Evolutionary conservation across 2,113 vertebrate genomes (phyloP).

Genomic region (Struthidea cinerea): DNA sequence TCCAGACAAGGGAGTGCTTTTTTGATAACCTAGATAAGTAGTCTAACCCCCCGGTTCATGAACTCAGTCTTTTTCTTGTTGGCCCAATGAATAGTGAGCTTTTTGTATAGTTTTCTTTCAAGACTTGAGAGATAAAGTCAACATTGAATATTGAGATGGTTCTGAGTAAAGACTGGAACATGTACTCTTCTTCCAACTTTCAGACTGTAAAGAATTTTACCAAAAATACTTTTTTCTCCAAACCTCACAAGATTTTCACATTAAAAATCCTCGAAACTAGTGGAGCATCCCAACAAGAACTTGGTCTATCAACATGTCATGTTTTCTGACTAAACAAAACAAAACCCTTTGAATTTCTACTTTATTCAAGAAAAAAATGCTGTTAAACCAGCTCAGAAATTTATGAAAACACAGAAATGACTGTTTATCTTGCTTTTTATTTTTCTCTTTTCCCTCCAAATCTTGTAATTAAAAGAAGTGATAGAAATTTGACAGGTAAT

Average conservation of each 20-base stretch:
- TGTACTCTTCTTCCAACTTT: not conserved
- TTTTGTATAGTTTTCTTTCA: not conserved
- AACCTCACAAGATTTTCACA: not conserved
- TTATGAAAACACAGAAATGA: not conserved
- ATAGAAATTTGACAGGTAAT: not conserved
- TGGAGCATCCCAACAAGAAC: not conserved
- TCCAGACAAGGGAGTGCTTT: not conserved
- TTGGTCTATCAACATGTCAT: not conserved
- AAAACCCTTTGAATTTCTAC: accelerated
- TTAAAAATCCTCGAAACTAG: not conserved
- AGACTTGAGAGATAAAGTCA: not conserved
- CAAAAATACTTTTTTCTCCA: not conserved
- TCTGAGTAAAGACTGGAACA: not conserved
- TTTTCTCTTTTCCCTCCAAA: accelerated
- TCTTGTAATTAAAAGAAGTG: not conserved
- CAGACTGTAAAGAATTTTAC: not conserved
- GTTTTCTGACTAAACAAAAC: not conserved
- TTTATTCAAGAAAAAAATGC: not conserved
- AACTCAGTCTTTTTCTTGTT: not conserved
- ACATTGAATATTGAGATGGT: not conserved
- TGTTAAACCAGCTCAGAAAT: not conserved
- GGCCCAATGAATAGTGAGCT: not conserved
- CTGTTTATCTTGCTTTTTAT: accelerated
- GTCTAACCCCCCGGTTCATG: not conserved
- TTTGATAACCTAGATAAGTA: not conserved